phyloP scores from a whole-genome alignment of 1,140 invertebrate genomes.

The Apis florea region DNA sequence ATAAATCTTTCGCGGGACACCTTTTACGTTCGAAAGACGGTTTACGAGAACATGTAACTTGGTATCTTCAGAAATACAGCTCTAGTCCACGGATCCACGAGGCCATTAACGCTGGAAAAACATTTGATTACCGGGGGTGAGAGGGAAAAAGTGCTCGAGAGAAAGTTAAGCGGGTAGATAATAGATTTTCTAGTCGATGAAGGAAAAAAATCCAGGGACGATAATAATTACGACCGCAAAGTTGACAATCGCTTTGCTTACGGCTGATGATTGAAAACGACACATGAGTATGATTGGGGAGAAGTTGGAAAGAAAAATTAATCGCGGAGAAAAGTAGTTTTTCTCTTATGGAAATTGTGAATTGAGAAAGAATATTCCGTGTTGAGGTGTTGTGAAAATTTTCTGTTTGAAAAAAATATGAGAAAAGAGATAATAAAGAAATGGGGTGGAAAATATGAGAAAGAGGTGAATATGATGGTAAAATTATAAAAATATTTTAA shows the following conservation, averaged over 20 bases:
- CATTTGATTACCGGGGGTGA: no score
- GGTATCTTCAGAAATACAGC: slow-evolving; percentile 52
- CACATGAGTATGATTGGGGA: background rate
- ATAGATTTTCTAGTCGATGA: slow-evolving; percentile 18
- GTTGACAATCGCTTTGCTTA: background rate
- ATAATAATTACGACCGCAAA: slow-evolving; percentile 12
- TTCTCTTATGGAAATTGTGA: background rate
- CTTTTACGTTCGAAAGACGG: slow-evolving; percentile 54
- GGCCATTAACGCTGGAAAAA: slow-evolving; percentile 21
- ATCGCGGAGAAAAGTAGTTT: background rate
- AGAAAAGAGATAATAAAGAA: no score
- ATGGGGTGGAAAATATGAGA: no score
- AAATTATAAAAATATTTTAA: no score
- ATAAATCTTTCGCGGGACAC: slow-evolving; percentile 56
- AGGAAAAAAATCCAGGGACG: background rate
- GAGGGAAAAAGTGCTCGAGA: background rate
- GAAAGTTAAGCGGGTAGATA: slow-evolving; percentile 8
- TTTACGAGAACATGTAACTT: slow-evolving; percentile 45
- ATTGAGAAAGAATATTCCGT: no score
- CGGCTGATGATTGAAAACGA: background rate
- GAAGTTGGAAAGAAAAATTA: background rate
- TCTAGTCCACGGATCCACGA: slow-evolving; percentile 11
- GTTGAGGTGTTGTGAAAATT: no score
- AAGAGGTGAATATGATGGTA: no score
- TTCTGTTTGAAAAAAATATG: no score